phyloP scores from a whole-genome alignment of 2,888 invertebrate genomes.

The Priocnemis perturbator region DNA sequence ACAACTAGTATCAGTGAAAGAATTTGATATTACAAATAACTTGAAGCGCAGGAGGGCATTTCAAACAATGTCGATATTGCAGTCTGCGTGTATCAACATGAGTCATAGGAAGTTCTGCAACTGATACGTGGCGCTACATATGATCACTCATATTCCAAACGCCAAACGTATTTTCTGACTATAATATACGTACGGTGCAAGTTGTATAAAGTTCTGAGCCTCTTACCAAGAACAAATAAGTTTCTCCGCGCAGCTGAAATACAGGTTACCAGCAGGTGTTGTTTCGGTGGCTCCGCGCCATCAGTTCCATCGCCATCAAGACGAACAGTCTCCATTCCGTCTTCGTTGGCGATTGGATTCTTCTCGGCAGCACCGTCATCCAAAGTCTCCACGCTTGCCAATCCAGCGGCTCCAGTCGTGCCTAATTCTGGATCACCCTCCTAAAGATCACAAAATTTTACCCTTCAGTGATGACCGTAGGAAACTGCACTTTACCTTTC shows the following conservation, averaged over 20 bases:
- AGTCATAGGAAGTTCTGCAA: too few relatives aligned
- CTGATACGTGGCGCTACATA: too few relatives aligned
- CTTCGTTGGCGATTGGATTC: slow-evolving; percentile 77
- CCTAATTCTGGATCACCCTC: slow-evolving; percentile 77
- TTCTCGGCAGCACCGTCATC: slow-evolving; percentile 85
- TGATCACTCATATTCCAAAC: too few relatives aligned
- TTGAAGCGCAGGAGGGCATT: too few relatives aligned
- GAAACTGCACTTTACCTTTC: not conserved
- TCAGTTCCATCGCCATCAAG: slow-evolving; percentile 77
- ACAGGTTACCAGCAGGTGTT: slow-evolving; percentile 61
- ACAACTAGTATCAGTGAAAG: too few relatives aligned
- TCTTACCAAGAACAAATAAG: slow-evolving; percentile 77
- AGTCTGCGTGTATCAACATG: too few relatives aligned
- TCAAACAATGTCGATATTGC: too few relatives aligned
- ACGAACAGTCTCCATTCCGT: slow-evolving; percentile 86
- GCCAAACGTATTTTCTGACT: too few relatives aligned
- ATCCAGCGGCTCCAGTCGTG: slow-evolving; percentile 80
- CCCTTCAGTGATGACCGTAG: not conserved
- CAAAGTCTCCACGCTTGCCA: slow-evolving; percentile 89
- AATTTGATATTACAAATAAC: too few relatives aligned
- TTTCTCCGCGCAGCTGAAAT: slow-evolving; percentile 74
- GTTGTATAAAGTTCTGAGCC: too few relatives aligned
- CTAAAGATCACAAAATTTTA: slow-evolving; percentile 48
- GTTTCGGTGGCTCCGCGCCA: slow-evolving; percentile 68
- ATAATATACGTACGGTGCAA: too few relatives aligned